Evolutionary conservation across 30 jellyfish, hydroid and myxozoan genomes (phyloP).

Genomic region (Hydractinia symbiolongicarpus): DNA sequence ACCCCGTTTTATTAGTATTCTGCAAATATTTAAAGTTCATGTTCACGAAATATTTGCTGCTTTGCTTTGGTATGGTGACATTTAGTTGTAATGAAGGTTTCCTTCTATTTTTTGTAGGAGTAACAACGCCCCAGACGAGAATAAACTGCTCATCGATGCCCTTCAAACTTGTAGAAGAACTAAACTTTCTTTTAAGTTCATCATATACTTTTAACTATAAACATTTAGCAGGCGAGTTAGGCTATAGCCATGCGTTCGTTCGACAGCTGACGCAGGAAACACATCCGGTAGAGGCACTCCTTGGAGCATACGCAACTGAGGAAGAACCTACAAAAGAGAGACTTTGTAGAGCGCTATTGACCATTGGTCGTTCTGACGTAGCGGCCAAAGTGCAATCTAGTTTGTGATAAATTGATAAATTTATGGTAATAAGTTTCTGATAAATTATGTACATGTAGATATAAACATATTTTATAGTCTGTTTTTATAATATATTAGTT

Average conservation of each 20-base stretch:
- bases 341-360: background rate
- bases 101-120: no score
- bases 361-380: background rate
- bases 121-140: no score
- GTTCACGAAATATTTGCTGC: no score
- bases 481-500: background rate
- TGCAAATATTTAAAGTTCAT: no score
- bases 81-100: no score
- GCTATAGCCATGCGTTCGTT: background rate
- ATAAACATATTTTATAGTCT: background rate
- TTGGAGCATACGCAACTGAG: background rate
- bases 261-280: background rate
- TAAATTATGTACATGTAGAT: background rate
- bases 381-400: background rate
- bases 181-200: background rate
- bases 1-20: no score
- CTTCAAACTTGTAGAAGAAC: background rate
- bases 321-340: background rate
- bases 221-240: constrained; percentile 12
- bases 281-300: background rate
- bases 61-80: no score
- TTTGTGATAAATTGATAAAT: background rate
- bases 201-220: background rate
- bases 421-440: background rate
- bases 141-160: background rate